These are phyloP conservation scores for Luperina nickerlii DNA, from an alignment of 2,888 invertebrate genomes.

Conservation along the genomic window DNA sequence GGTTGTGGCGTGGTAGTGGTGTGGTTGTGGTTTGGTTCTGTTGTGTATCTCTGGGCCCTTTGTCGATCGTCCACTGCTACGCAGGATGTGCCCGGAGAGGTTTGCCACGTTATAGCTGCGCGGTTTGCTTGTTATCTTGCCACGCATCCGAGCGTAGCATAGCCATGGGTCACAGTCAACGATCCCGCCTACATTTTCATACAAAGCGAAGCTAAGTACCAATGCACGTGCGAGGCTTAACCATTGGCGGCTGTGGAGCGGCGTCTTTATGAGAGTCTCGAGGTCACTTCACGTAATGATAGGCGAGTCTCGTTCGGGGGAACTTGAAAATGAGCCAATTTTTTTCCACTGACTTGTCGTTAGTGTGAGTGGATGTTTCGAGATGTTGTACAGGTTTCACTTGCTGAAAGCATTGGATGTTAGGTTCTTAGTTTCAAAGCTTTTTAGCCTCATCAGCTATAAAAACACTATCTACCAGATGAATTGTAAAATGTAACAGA, in stretches of 20 bases:
- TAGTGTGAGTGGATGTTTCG: not conserved
- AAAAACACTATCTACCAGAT: no score
- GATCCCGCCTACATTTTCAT: not conserved
- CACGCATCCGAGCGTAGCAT: not conserved
- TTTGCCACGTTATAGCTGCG: not conserved
- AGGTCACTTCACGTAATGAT: conserved; percentile 42
- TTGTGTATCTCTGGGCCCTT: not conserved
- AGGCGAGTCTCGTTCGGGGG: conserved; percentile 13
- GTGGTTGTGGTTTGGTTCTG: no score
- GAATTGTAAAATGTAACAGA: not conserved
- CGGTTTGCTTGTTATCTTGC: not conserved
- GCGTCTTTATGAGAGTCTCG: not conserved
- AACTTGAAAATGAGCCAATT: conserved; percentile 39
- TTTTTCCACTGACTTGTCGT: conserved; percentile 14
- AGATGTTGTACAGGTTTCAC: not conserved
- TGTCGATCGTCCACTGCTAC: not conserved
- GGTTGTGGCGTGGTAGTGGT: no score
- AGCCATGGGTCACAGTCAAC: not conserved
- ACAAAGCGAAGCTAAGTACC: not conserved
- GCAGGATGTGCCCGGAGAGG: no score
- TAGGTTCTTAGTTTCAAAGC: not conserved
- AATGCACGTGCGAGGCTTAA: not conserved
- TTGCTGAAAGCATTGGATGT: not conserved
- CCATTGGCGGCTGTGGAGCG: not conserved
- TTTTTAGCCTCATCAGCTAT: not conserved